These are phyloP conservation scores for Phoxinus dragarum DNA, from an alignment of 2,797 vertebrate species.

Conservation along the genomic window DNA sequence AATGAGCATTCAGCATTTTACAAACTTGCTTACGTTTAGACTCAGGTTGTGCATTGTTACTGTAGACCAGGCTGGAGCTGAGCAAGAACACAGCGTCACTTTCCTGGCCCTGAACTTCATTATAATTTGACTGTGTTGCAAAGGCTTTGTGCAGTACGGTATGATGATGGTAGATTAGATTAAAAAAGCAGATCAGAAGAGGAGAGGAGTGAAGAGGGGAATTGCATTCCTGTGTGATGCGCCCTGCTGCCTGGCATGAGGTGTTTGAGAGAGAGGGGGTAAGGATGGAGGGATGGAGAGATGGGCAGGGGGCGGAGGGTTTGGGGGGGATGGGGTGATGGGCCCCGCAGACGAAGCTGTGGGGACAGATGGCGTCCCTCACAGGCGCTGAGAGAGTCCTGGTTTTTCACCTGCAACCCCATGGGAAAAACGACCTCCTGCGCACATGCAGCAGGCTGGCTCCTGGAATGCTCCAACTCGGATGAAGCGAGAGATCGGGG, in stretches of 20 bases:
- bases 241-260: conserved; percentile 74
- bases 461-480: conserved; percentile 58
- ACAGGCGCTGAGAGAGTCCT: conserved; percentile 73
- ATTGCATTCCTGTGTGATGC: conserved; percentile 79
- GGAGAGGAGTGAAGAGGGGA: conserved; percentile 47
- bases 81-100: conserved; percentile 21
- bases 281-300: conserved; percentile 62
- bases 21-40: conserved; percentile 6
- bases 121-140: conserved; percentile 74
- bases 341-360: conserved; percentile 75
- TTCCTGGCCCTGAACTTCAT: conserved; percentile 61
- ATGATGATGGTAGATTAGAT: conserved; percentile 73
- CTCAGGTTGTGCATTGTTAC: not conserved
- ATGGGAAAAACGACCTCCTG: conserved; percentile 81
- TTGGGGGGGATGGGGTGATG: conserved; percentile 55
- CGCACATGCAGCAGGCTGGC: conserved; percentile 73
- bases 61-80: conserved; percentile 8
- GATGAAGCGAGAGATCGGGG: conserved; percentile 24
- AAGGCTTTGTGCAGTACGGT: conserved; percentile 69
- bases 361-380: conserved; percentile 81
- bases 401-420: conserved; percentile 85
- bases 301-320: conserved; percentile 45
- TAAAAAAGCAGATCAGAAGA: conserved; percentile 48
- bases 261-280: conserved; percentile 65
- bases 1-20: not conserved